Evolutionary conservation across 2,888 invertebrate species (phyloP), one percentile per base, ranked within the genome.

Genomic region (Julus scanicus): DNA sequence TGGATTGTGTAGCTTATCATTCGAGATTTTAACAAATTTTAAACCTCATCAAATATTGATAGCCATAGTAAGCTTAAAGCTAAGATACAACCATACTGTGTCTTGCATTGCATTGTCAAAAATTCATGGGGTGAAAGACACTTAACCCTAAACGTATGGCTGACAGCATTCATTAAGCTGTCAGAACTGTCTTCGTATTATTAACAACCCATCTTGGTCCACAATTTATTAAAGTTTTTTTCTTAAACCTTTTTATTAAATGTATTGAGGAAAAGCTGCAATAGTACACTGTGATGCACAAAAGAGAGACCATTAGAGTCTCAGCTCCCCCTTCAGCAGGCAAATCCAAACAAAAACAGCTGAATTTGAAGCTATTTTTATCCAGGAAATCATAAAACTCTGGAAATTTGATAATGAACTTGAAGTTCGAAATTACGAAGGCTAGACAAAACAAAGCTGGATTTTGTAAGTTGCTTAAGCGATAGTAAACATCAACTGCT

Each of bases 401-500:
- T 63, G 57, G 57, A n/a, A n/a, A 63, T n/a, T n/a, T 63, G 57
- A 63, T 63, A 63, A 63, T 63, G 57, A 63, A 63, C 57, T 63
- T 63, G 57, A 63, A 63, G n/a, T 2, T n/a, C 2, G 53, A 13
- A 53, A 53, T 53, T 53, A 17, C 53, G 53, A 53, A n/a, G n/a
- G 17, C 3, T n/a, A 63, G 57, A 63, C 57, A 63, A 63, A 63
- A 63, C 57, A 63, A 53, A 53, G 57, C 57, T 63, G 6, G 57
- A 63, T 63, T 63, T 17, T 63, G n/a, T 63, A 63, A 63, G 57
- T n/a, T 63, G 57, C 53, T 63, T 63, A n/a, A n/a, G 57, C 17
- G n/a, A 63, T 63, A n/a, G 57, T 63, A 63, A 63, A 63, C 57
- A 63, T n/a, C n/a, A 63, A 63, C 17, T 63, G 3, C 6, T 63